Base-by-base conservation (phyloP, 2,888 invertebrate genomes). In the Cecidostiba fungosa region DNA sequence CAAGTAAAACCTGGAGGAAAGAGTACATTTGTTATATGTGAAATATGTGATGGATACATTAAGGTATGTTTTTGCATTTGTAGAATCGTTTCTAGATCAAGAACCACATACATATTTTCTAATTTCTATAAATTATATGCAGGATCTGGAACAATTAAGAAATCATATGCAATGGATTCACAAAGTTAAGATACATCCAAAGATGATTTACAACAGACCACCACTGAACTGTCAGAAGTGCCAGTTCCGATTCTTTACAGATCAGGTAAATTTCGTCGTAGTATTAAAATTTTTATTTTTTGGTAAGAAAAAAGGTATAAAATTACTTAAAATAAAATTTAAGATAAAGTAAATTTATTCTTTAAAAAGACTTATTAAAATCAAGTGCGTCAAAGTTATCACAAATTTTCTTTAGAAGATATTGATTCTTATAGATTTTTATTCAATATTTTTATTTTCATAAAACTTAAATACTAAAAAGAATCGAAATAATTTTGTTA, bases 101-200 rank as follows among this genome's bases (percentile, higher is more conserved):
- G 32, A 66, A 26, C 1, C 12, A 69, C 70, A 0, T 26, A 23
- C 26, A 54, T 0, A 47, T 54, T 6, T 73, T 39, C 43, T 47
- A 69, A 85, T 78, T 54, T 69, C 50, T 10, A 26, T 50, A 36
- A 72, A 79, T 85, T 72, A 2, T 77, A 0, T 73, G 12, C 86
- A 95, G 94, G 98, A 99, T 93, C 95, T 98, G 91, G 98, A 98
- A 91, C 98, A 98, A 92, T 94, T 99, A 87, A 95, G 98, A 88
- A 98, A 98, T 93, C 99, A 99, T 92, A 98, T 99, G 98, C 98
- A 98, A 92, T 98, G 98, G 97, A 98, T 98, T 93, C 99, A 99
- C 94, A 98, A 98, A 95, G 98, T 98, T 89, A 98, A 98, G 94
- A 98, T 98, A 91, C 98, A 98, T 94, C 98, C 98, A 84, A 98